phyloP scores from a whole-genome alignment of 2,888 invertebrate genomes.

The Dysmachus trigonus region DNA sequence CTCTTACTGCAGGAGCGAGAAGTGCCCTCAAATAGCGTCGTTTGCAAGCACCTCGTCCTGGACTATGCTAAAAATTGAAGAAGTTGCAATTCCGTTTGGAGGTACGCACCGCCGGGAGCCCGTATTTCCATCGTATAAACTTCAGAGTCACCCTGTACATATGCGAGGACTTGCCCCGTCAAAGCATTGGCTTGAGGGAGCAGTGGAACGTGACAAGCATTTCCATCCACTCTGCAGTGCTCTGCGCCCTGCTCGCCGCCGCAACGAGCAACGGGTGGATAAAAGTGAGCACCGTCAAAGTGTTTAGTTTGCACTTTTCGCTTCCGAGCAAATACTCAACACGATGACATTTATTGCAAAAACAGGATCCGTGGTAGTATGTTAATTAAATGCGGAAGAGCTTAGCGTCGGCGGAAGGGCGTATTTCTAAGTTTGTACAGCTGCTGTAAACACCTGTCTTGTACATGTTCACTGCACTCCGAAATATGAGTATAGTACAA shows the following conservation, averaged over 20 bases:
- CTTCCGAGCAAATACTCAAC: conserved; percentile 24
- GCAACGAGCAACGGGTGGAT: not conserved
- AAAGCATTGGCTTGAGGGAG: not conserved
- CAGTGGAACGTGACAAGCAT: conserved; percentile 4
- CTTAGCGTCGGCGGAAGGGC: not conserved
- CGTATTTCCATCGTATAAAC: not conserved
- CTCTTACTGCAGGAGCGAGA: not conserved
- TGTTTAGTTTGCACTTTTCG: conserved; percentile 35
- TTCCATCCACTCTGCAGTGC: not conserved
- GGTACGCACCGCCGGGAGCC: not conserved
- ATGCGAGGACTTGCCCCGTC: not conserved
- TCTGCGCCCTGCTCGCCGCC: not conserved
- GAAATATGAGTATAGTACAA: too few relatives aligned
- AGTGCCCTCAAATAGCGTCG: not conserved
- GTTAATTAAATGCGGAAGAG: conserved; percentile 31
- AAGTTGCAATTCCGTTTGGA: not conserved
- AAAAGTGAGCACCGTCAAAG: not conserved
- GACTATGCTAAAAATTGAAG: not conserved
- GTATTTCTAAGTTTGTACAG: not conserved
- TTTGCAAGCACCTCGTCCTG: not conserved
- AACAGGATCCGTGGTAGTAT: conserved; percentile 22
- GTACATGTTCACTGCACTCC: not conserved
- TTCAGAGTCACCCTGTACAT: not conserved
- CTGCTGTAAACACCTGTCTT: not conserved
- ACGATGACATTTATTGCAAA: conserved; percentile 22